Evolutionary conservation across 2,888 invertebrate genomes (phyloP), one percentile per base, ranked within the genome.

Genomic region (Ectobius pallidus): DNA sequence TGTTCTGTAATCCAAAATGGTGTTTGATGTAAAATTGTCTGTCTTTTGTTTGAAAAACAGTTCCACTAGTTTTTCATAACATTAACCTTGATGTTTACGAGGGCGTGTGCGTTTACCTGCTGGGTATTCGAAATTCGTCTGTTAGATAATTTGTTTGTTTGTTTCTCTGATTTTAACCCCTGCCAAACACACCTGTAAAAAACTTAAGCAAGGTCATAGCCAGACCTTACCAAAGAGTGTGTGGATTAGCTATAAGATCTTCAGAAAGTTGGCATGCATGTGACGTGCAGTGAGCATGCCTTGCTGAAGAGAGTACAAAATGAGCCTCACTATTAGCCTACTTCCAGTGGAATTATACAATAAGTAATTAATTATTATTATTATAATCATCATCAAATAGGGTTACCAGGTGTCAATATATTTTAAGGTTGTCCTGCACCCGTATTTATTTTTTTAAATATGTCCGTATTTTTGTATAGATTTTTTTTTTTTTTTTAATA

Each of bases 161-260:
- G 4, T 22, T 30, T 32, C n/a, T 0, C 30, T 18, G 4, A 30
- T 30, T 30, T 58, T 65, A 34, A 34, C 46, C 44, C 18, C 39
- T 65, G 65, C 46, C 46, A 65, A 65, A 65, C n/a, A 46, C 4
- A 44, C 65, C 65, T 65, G 65, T 27, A 65, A 65, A 46, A 46
- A 65, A 65, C 30, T 46, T 65, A n/a, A 65, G 65, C n/a, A 65
- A 25, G 65, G 46, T 65, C 65, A 9, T 27, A 32, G 32, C 1
- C 6, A 58, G 58, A 58, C 58, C 58, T 58, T 58, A 18, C 58
- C 58, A 30, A 27, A 58, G 30, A 58, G 32, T n/a, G 58, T 30
- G 58, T 25, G 1, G 27, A 58, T 58, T 58, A 58, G 58, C 25
- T n/a, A 32, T 27, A 58, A 30, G 3, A 46, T 30, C 58, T 30